Evolutionary conservation across 2,888 invertebrate species (phyloP), one percentile per base, ranked within the genome.

Genomic region (Caenorhabditis virilis): DNA sequence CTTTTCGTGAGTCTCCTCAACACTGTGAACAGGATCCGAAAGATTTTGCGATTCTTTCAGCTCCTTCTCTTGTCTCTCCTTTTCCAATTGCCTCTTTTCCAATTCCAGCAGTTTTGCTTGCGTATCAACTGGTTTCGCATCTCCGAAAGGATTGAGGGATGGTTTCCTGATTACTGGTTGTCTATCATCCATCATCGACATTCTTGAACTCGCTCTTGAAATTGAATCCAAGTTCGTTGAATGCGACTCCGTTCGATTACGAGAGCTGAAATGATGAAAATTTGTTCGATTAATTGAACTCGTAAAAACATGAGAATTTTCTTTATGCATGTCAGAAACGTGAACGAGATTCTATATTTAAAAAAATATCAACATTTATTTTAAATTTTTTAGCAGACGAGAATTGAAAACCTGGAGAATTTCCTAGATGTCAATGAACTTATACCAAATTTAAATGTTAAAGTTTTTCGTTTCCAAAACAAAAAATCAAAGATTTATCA

Each of bases 51-150:
- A 20, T 26, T 39, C 16, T 39, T 27, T 20, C 16, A 20, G 25
- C 13, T 39, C 45, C 22, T 27, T 39, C 38, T 50, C 48, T 38
- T 27, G 13, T 51, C 45, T 30, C 9, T 50, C 42, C 33, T 64
- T 59, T 49, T 65, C 66, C 11, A 43, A 43, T 7, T 30, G 30
- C 4, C 58, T 41, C 20, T 56, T 55, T 41, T 67, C 67, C n/a
- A 62, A 6, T 33, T 67, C 67, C 30, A 58, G 20, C 13, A 67
- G 30, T 16, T 49, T 55, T 7, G 67, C 33, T 27, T 58, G 45
- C 0, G 67, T 67, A 33, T 67, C 67, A 6, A 67, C 67, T 13
- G 67, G 67, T 30, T 67, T 67, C 25, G 67, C 67, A 25, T 67
- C 58, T 1, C 67, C 67, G 27, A 67, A 67, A 26, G 64, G 64